A percentile compares a stretch with the other conserved stretches of the same genome.
These are phyloP conservation scores for Zoanthus sansibaricus DNA, from an alignment of 92 coral and sea anemone species.

Conservation along the genomic window DNA sequence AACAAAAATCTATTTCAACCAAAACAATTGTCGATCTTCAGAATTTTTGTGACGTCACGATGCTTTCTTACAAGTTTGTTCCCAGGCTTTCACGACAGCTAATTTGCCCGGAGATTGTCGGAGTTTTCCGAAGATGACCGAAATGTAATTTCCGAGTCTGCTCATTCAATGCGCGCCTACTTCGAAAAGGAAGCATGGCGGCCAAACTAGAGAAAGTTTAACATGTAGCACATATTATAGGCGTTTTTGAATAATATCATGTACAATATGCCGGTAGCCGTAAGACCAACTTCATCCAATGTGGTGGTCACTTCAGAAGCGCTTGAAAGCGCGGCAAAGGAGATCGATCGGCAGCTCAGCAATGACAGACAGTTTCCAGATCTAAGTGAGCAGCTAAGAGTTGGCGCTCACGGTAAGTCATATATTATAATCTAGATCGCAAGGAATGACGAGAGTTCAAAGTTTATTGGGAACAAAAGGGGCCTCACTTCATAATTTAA, in stretches of 20 bases:
- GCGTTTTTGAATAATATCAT: slow-evolving; percentile 6
- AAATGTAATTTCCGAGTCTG: slow-evolving; percentile 69
- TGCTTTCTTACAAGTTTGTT: background rate
- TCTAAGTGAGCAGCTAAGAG: slow-evolving; percentile 79
- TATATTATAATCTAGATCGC: background rate
- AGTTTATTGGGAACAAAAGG: too few species aligned
- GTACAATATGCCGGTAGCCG: slow-evolving; percentile 79
- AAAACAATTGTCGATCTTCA: slow-evolving; percentile 73
- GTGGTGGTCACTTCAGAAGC: slow-evolving; percentile 75
- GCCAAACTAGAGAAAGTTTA: slow-evolving; percentile 43
- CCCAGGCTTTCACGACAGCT: slow-evolving; percentile 24
- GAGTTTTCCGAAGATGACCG: slow-evolving; percentile 39
- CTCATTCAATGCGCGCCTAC: slow-evolving; percentile 83
- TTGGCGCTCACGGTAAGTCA: slow-evolving; percentile 81
- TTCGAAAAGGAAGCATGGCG: slow-evolving; percentile 76
- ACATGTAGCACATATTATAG: slow-evolving; percentile 19
- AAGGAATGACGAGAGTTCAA: background rate
- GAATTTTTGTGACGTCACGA: slow-evolving; percentile 71
- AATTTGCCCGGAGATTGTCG: background rate
- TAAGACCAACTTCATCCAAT: slow-evolving; percentile 65
- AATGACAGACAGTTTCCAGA: slow-evolving; percentile 96
- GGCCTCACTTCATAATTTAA: too few species aligned
- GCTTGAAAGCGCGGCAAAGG: slow-evolving; percentile 93
- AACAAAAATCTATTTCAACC: slow-evolving; percentile 77
- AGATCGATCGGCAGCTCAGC: slow-evolving; percentile 87